phyloP scores from a whole-genome alignment of 1,140 invertebrate species.

The Zaprionus gabonicus region DNA sequence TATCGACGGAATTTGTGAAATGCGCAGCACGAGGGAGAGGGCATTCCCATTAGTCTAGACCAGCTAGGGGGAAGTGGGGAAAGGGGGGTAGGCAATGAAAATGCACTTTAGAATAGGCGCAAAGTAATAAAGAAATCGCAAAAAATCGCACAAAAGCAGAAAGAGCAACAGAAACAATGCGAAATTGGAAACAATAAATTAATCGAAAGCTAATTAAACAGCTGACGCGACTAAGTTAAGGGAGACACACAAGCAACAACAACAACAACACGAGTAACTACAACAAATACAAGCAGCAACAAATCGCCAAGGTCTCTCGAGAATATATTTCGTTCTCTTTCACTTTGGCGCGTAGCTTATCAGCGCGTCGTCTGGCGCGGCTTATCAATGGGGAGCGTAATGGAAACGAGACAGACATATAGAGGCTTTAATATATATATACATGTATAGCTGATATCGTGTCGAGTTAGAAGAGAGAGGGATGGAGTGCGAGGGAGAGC shows the following conservation, averaged over 20 bases:
- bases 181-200: slow-evolving; percentile 52
- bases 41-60: not conserved
- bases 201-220: slow-evolving; percentile 79
- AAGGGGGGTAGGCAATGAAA: not conserved
- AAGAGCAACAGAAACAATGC: not conserved
- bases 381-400: slow-evolving; percentile 51
- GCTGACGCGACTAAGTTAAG: slow-evolving; percentile 57
- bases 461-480: not conserved
- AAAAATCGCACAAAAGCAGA: slow-evolving; percentile 25
- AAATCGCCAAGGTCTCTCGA: slow-evolving; percentile 35
- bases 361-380: slow-evolving; percentile 40
- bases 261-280: slow-evolving; percentile 37
- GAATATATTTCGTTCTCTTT: slow-evolving; percentile 39
- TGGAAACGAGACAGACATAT: slow-evolving; percentile 27
- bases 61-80: not conserved
- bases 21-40: not conserved
- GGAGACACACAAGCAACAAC: slow-evolving; percentile 20
- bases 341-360: slow-evolving; percentile 29
- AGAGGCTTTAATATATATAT: not conserved
- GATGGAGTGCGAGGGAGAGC: not conserved
- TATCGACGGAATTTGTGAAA: not conserved
- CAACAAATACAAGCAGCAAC: slow-evolving; percentile 40
- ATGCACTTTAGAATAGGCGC: slow-evolving; percentile 6
- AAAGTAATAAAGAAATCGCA: not conserved
- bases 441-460: slow-evolving; percentile 28